These are phyloP conservation scores for Drosophila merina DNA, from an alignment of 2,888 invertebrate species.

Conservation along the genomic window DNA sequence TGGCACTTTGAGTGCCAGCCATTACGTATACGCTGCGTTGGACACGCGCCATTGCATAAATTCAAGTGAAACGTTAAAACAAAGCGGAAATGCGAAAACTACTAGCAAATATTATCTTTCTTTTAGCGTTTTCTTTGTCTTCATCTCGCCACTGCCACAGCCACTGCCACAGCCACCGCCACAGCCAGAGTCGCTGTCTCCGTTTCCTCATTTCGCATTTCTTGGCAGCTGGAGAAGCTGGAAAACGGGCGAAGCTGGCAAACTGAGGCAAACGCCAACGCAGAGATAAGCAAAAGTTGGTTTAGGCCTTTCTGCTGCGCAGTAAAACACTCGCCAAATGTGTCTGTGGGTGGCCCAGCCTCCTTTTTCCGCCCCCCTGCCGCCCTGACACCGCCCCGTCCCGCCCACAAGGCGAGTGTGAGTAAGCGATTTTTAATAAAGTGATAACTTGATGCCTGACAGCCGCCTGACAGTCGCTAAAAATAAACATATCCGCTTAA, in stretches of 20 bases:
- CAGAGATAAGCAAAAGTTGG: slow-evolving; percentile 74
- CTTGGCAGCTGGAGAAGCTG: slow-evolving; percentile 29
- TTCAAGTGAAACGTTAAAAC: slow-evolving; percentile 80
- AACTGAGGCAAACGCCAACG: slow-evolving; percentile 54
- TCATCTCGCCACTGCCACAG: slow-evolving; percentile 12
- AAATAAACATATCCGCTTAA: slow-evolving; percentile 65
- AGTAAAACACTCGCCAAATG: slow-evolving; percentile 49
- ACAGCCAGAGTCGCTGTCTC: slow-evolving; percentile 4
- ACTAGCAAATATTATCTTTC: slow-evolving; percentile 62
- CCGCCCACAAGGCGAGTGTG: slow-evolving; percentile 49
- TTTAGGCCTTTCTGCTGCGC: slow-evolving; percentile 59
- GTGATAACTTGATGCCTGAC: slow-evolving; percentile 76
- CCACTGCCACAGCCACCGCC: neutral
- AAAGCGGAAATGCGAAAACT: slow-evolving; percentile 77
- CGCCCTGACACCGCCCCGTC: neutral
- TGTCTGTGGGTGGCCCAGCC: slow-evolving; percentile 31
- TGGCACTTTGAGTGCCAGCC: slow-evolving; percentile 69
- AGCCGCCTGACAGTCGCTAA: slow-evolving; percentile 60
- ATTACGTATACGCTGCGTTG: slow-evolving; percentile 78
- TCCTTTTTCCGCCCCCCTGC: slow-evolving; percentile 2
- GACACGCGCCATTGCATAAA: slow-evolving; percentile 81
- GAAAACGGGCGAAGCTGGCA: slow-evolving; percentile 5
- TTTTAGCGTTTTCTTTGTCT: slow-evolving; percentile 46
- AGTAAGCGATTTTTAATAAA: slow-evolving; percentile 78
- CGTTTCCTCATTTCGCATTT: slow-evolving; percentile 10